A percentile compares a stretch with the other conserved stretches of the same genome.
Conservation (phyloP, 2,797 vertebrate genomes). For the Anabas testudineus region DNA sequence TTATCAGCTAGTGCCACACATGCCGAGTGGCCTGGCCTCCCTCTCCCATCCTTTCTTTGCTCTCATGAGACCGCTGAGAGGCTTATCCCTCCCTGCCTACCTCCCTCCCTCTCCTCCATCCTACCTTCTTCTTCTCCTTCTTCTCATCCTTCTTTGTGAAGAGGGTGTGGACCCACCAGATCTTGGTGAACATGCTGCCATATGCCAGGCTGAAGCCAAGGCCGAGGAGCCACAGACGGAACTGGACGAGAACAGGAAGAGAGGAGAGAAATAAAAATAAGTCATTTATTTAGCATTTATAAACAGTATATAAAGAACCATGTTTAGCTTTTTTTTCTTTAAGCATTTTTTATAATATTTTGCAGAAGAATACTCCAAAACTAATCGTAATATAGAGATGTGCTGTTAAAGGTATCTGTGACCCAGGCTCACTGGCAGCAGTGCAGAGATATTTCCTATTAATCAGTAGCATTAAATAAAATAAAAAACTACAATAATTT, state of each 20-base stretch:
- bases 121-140: constrained; percentile 94
- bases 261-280: neutral
- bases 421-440: too few species aligned
- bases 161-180: constrained; percentile 98
- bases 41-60: constrained; percentile 31
- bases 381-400: too few species aligned
- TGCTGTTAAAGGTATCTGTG: too few species aligned
- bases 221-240: constrained; percentile 94
- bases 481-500: neutral
- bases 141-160: constrained; percentile 98
- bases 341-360: neutral
- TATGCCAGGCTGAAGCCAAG: constrained; percentile 95
- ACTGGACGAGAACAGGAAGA: constrained; percentile 74
- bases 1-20: constrained; percentile 64
- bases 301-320: neutral
- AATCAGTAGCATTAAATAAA: neutral
- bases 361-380: too few species aligned
- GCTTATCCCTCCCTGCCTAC: constrained; percentile 42
- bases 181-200: constrained; percentile 98
- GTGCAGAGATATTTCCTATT: too few species aligned
- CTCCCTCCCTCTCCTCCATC: neutral
- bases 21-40: constrained; percentile 27
- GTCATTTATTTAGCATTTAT: neutral
- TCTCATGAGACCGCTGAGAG: constrained; percentile 46
- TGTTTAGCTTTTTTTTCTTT: neutral